Evolutionary conservation across 1,140 invertebrate genomes (phyloP), one percentile per base, ranked within the genome.

Genomic region (Aphelinus atriplicis): DNA sequence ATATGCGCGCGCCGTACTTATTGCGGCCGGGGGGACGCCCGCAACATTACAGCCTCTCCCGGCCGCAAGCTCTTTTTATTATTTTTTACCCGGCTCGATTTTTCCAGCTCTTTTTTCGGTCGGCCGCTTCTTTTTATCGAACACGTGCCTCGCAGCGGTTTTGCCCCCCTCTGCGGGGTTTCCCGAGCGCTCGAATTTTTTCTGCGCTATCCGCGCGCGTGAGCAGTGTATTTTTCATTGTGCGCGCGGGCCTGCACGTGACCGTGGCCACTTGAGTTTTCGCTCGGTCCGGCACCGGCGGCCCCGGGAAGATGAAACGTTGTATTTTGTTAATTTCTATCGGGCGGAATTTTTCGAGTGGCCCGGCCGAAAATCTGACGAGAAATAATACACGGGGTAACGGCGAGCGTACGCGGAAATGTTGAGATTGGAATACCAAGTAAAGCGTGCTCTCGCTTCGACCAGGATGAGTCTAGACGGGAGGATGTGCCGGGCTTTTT

Each of bases 201-300:
- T 64, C n/a, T 50, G 1, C 47, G 3, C 45, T 26, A 26, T 26
- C 26, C 26, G 26, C 26, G 26, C 26, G 26, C 26, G 26, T 26
- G 26, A 9, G 47, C 4, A 50, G 47, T 7, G 43, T 62, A 62
- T 62, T 62, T 47, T 62, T 62, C 60, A 62, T 62, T 62, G 43
- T 62, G 43, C 60, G 47, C 45, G 4, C 26, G 26, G 26, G 26
- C 10, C 60, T 62, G 62, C 47, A 50, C 47, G 62, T 64, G 62
- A 64, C 62, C 50, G 10, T 3, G 50, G 47, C 46, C 47, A 64
- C 9, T 64, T 64, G 47, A 64, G 48, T 64, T 62, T 62, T 47
- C 60, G 7, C 46, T 64, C 50, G 10, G 48, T 64, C 50, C 50
- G 3, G 4, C 7, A 7, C 5, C 3, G 26, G 26, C 26, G 26